phyloP scores from a whole-genome alignment of 2,888 invertebrate species.

The Abscondita cerata region DNA sequence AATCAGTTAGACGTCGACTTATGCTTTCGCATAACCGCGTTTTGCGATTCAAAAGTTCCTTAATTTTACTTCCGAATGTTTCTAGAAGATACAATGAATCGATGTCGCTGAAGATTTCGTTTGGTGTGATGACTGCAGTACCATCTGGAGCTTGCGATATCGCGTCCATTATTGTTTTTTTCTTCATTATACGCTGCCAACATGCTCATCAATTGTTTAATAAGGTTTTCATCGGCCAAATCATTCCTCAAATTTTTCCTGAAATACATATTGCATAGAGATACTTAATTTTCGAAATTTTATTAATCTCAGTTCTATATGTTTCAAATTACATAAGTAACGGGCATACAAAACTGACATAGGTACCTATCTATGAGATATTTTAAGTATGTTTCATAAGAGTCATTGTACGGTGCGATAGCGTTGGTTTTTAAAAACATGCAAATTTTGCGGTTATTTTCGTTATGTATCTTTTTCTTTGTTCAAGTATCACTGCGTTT shows the following conservation, averaged over 20 bases:
- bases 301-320: too few species aligned
- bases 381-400: slow-evolving; percentile 50
- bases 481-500: slow-evolving; percentile 31
- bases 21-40: too few species aligned
- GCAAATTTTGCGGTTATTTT: slow-evolving; percentile 52
- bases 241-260: slow-evolving; percentile 45
- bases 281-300: too few species aligned
- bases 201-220: slow-evolving; percentile 41
- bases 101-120: slow-evolving; percentile 35
- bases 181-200: slow-evolving; percentile 43
- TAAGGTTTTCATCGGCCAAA: slow-evolving; percentile 34
- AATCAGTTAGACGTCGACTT: too few species aligned
- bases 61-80: too few species aligned
- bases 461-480: slow-evolving; percentile 46
- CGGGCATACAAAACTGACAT: too few species aligned
- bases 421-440: slow-evolving; percentile 52
- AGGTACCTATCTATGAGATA: slow-evolving; percentile 51
- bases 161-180: slow-evolving; percentile 43
- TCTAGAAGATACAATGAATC: too few species aligned
- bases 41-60: too few species aligned
- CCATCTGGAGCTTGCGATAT: slow-evolving; percentile 18
- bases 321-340: too few species aligned
- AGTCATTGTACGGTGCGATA: slow-evolving; percentile 51
- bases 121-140: slow-evolving; percentile 32
- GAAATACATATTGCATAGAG: too few species aligned